A percentile compares a stretch with the other conserved stretches of the same genome.
Conservation (phyloP, 2,797 vertebrate genomes). For the Eidolon dupreanum region DNA sequence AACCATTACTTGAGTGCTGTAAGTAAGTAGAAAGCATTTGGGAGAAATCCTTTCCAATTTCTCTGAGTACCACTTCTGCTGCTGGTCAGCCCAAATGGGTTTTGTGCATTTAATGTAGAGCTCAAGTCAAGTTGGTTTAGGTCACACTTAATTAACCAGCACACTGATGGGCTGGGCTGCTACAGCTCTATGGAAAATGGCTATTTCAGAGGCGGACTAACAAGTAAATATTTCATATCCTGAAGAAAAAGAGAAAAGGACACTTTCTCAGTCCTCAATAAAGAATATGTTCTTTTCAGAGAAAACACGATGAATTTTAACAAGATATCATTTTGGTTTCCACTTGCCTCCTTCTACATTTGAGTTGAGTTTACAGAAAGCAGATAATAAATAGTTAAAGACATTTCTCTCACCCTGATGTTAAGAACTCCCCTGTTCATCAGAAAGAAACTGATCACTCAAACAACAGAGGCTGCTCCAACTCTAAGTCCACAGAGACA, state of each 20-base stretch:
- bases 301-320: constrained; percentile 68
- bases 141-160: constrained; percentile 91
- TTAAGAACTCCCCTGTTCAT: constrained; percentile 74
- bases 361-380: constrained; percentile 78
- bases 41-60: constrained; percentile 92
- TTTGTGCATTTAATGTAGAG: constrained; percentile 92
- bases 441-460: constrained; percentile 72
- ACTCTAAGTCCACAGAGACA: constrained; percentile 49
- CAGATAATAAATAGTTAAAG: constrained; percentile 84
- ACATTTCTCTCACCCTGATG: constrained; percentile 74
- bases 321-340: constrained; percentile 70
- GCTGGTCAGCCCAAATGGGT: constrained; percentile 92
- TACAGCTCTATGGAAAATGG: constrained; percentile 84
- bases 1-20: constrained; percentile 94
- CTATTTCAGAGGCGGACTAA: constrained; percentile 84
- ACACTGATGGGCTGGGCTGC: constrained; percentile 86
- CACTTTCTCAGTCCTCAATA: constrained; percentile 75
- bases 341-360: constrained; percentile 60
- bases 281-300: constrained; percentile 71
- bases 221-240: constrained; percentile 89
- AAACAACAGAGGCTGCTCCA: constrained; percentile 73
- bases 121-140: constrained; percentile 91
- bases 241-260: constrained; percentile 65
- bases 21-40: constrained; percentile 93
- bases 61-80: constrained; percentile 90